These are phyloP conservation scores for Percopsis transmontana DNA, from an alignment of 2,113 vertebrate species.

Conservation along the genomic window DNA sequence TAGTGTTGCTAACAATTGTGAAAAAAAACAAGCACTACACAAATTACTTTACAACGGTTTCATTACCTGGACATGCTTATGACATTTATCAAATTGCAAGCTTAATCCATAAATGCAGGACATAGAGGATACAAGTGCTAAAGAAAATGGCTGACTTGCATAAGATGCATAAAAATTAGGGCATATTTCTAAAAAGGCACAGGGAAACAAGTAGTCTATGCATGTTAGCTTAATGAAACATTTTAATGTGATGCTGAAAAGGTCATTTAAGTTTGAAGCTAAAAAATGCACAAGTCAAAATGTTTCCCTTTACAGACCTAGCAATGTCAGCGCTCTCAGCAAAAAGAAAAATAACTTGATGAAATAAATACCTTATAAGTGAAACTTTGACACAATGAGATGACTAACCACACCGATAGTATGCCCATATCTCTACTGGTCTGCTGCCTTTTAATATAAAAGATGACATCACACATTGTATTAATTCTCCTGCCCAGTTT, in stretches of 20 bases:
- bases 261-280: background rate
- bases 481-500: slow-evolving; percentile 15
- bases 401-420: slow-evolving; percentile 14
- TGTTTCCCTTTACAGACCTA: slow-evolving; percentile 19
- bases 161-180: background rate
- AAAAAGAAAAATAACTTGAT: slow-evolving; percentile 11
- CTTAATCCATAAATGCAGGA: slow-evolving; percentile 56
- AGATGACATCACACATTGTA: slow-evolving; percentile 28
- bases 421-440: slow-evolving; percentile 16
- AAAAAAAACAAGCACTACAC: slow-evolving; percentile 39
- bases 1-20: slow-evolving; percentile 85
- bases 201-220: background rate
- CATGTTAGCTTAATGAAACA: background rate
- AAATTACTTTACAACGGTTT: slow-evolving; percentile 38
- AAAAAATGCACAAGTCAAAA: background rate
- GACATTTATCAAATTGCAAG: slow-evolving; percentile 63
- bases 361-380: slow-evolving; percentile 49
- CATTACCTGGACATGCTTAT: slow-evolving; percentile 26
- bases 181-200: background rate
- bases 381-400: slow-evolving; percentile 37
- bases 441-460: slow-evolving; percentile 68
- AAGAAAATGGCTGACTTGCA: background rate
- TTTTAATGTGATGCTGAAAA: background rate
- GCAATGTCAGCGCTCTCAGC: background rate
- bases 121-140: slow-evolving; percentile 38